Conservation (phyloP, 2,113 vertebrate genomes). For the Epinephelus fuscoguttatus region DNA sequence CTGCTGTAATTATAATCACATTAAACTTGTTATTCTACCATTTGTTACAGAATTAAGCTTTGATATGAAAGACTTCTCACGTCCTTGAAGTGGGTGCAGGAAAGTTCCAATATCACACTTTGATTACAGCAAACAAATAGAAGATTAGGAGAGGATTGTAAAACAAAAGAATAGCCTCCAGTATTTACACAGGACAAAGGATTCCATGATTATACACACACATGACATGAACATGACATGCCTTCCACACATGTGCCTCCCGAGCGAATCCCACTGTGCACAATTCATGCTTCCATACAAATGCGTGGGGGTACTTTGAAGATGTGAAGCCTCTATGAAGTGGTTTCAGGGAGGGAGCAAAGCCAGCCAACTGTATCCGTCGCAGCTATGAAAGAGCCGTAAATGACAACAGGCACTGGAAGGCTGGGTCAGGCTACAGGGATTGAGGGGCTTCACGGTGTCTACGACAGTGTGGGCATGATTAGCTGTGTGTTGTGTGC, state of each 20-base stretch:
- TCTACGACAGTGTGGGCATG: slow-evolving; percentile 33
- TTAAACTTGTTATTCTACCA: slow-evolving; percentile 15
- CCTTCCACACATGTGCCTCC: slow-evolving; percentile 66
- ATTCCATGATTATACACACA: slow-evolving; percentile 32
- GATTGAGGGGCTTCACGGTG: slow-evolving; percentile 14
- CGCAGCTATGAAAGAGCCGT: slow-evolving; percentile 60
- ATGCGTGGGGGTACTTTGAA: slow-evolving; percentile 73
- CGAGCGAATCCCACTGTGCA: slow-evolving; percentile 8
- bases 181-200: slow-evolving; percentile 14
- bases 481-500: slow-evolving; percentile 25
- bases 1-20: slow-evolving; percentile 24
- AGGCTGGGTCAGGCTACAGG: slow-evolving; percentile 37
- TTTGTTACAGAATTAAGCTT: accelerated
- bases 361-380: slow-evolving; percentile 57
- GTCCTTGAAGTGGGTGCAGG: slow-evolving; percentile 8
- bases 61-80: neutral
- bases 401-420: slow-evolving; percentile 69
- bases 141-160: neutral
- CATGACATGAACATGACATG: slow-evolving; percentile 50
- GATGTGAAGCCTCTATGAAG: slow-evolving; percentile 74
- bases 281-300: slow-evolving; percentile 41
- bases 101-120: slow-evolving; percentile 17
- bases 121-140: slow-evolving; percentile 41
- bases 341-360: slow-evolving; percentile 68
- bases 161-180: slow-evolving; percentile 20